Percentiles rank a stretch among this genome's conserved stretches.
Conservation (phyloP, 1,140 invertebrate genomes). For the Cotesia glomerata region DNA sequence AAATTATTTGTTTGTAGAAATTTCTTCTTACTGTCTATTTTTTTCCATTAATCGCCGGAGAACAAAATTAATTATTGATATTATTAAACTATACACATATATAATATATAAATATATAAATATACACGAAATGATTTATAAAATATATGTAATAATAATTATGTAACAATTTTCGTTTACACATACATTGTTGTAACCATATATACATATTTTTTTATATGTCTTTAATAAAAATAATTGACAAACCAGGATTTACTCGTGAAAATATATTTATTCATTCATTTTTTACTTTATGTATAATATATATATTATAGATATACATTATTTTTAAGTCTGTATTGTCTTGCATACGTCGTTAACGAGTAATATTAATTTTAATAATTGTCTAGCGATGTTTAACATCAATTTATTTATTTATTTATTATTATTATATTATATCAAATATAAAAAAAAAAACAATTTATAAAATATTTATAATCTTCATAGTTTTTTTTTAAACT, state of each 20-base stretch:
- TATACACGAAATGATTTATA: no score
- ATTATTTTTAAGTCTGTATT: background rate
- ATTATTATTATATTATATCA: background rate
- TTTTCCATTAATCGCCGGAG: background rate
- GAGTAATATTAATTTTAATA: slow-evolving; percentile 8
- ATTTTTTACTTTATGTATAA: slow-evolving; percentile 31
- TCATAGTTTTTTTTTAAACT: slow-evolving; percentile 1
- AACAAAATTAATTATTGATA: background rate
- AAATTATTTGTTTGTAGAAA: background rate
- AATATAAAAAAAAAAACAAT: slow-evolving; percentile 3
- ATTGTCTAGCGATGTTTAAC: background rate
- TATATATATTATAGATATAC: slow-evolving; percentile 28
- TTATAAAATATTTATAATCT: background rate
- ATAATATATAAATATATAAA: background rate
- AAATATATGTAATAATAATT: slow-evolving; percentile 8
- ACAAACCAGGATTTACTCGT: slow-evolving; percentile 24
- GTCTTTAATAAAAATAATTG: slow-evolving; percentile 60
- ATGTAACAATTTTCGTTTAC: slow-evolving; percentile 47
- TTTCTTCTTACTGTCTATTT: no score
- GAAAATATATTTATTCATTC: slow-evolving; percentile 33
- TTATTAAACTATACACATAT: slow-evolving; percentile 3
- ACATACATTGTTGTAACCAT: slow-evolving; percentile 52
- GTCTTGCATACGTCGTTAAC: background rate
- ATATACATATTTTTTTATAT: slow-evolving; percentile 62
- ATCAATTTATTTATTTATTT: background rate